A percentile compares a stretch with the other conserved stretches of the same genome.
phyloP scores from a whole-genome alignment of 2,113 vertebrate species.

The Oncorhynchus gorbuscha region DNA sequence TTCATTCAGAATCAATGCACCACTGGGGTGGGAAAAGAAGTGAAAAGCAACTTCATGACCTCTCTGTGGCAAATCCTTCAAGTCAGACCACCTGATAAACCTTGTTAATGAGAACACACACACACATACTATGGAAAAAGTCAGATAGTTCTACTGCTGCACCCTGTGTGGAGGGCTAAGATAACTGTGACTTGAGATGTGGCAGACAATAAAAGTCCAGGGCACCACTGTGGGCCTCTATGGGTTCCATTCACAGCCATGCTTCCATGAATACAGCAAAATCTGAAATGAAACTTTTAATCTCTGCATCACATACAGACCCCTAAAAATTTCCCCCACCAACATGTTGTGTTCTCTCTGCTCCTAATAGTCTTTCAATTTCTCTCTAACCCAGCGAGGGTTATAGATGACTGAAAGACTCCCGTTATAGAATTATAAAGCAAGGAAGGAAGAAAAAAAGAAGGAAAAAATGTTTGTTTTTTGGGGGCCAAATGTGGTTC shows the following conservation, averaged over 20 bases:
- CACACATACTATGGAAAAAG: conserved; percentile 21
- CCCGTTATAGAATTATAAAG: conserved; percentile 47
- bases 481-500: conserved; percentile 60
- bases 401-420: conserved; percentile 76
- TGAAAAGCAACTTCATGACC: conserved; percentile 67
- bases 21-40: conserved; percentile 12
- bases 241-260: conserved; percentile 71
- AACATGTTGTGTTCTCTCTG: conserved; percentile 78
- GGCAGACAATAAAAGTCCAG: conserved; percentile 79
- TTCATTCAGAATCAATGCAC: conserved; percentile 8
- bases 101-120: conserved; percentile 74
- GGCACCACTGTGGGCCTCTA: conserved; percentile 73
- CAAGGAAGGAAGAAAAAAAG: conserved; percentile 13
- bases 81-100: conserved; percentile 76
- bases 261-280: conserved; percentile 82
- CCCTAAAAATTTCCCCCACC: conserved; percentile 81
- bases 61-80: conserved; percentile 69
- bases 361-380: conserved; percentile 80
- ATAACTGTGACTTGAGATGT: conserved; percentile 81
- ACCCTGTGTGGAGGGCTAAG: not conserved
- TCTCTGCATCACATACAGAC: conserved; percentile 81
- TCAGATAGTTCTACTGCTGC: not conserved
- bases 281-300: conserved; percentile 87
- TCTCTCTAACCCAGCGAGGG: conserved; percentile 78
- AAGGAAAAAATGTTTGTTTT: conserved; percentile 40